A percentile compares a stretch with the other conserved stretches of the same genome.
Evolutionary conservation across 2,797 vertebrate genomes (phyloP).

Genomic region (Ptychobarbus kaznakovi): DNA sequence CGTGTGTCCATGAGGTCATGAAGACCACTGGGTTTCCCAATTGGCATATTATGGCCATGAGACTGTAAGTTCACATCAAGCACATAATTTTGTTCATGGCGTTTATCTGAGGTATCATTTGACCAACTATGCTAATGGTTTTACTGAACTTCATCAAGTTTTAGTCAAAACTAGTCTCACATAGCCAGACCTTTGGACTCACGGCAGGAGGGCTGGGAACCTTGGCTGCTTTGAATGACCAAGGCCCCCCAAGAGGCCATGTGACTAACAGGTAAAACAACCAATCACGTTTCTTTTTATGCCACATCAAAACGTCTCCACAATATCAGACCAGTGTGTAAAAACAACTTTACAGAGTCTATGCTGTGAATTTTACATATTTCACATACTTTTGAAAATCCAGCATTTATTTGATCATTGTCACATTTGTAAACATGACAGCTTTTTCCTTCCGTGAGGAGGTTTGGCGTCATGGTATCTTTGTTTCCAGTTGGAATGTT

Average conservation of each 20-base stretch:
- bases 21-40: background rate
- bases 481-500: background rate
- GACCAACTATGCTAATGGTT: background rate
- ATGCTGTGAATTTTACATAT: background rate
- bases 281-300: background rate
- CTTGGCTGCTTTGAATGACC: background rate
- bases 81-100: background rate
- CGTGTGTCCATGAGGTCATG: background rate
- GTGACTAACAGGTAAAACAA: background rate
- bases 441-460: background rate
- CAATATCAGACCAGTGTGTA: background rate
- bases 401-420: background rate
- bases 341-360: background rate
- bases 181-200: background rate
- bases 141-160: background rate
- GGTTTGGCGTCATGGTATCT: background rate
- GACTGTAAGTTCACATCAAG: background rate
- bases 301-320: background rate
- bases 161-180: background rate
- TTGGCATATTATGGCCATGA: background rate
- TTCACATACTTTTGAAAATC: background rate
- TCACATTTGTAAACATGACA: background rate
- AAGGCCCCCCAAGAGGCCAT: background rate
- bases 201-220: background rate
- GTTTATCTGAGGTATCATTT: background rate